Evolutionary conservation across 2,797 vertebrate species (phyloP).

Genomic region (Pachyuromys duprasi): DNA sequence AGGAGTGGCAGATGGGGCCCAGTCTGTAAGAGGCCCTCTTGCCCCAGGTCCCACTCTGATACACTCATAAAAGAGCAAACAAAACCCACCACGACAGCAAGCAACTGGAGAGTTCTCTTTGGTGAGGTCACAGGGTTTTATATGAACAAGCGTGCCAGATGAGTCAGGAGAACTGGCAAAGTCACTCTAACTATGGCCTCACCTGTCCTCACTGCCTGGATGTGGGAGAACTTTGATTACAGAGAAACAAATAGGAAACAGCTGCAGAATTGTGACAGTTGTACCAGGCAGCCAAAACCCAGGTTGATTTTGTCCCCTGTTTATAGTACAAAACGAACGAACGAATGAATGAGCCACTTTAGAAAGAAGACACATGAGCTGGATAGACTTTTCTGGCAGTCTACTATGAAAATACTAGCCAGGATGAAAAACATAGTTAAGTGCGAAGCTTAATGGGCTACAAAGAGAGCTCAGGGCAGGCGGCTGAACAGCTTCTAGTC

Average conservation of each 20-base stretch:
- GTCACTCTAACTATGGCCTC: conserved; percentile 31
- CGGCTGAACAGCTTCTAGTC: not conserved
- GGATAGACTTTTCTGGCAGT: conserved; percentile 35
- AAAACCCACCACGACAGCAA: not conserved
- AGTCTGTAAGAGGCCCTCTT: not conserved
- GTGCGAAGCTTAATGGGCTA: not conserved
- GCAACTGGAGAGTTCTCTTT: not conserved
- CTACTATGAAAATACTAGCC: conserved; percentile 16
- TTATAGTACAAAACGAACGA: not conserved
- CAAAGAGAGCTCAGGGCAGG: not conserved
- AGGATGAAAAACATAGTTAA: conserved; percentile 9
- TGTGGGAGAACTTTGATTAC: not conserved
- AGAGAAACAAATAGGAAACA: conserved; percentile 14
- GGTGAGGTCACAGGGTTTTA: not conserved
- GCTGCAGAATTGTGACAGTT: not conserved
- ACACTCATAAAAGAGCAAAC: not conserved
- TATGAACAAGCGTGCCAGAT: not conserved
- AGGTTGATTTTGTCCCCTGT: conserved; percentile 20
- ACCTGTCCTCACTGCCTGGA: conserved; percentile 5
- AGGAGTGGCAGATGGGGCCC: not conserved
- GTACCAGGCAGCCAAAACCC: not conserved
- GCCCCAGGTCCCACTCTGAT: not conserved
- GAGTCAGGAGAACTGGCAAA: conserved; percentile 36
- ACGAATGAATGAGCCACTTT: not conserved
- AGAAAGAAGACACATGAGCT: not conserved